Conservation (phyloP, 2,888 invertebrate species). For the Micropterix aruncella region DNA sequence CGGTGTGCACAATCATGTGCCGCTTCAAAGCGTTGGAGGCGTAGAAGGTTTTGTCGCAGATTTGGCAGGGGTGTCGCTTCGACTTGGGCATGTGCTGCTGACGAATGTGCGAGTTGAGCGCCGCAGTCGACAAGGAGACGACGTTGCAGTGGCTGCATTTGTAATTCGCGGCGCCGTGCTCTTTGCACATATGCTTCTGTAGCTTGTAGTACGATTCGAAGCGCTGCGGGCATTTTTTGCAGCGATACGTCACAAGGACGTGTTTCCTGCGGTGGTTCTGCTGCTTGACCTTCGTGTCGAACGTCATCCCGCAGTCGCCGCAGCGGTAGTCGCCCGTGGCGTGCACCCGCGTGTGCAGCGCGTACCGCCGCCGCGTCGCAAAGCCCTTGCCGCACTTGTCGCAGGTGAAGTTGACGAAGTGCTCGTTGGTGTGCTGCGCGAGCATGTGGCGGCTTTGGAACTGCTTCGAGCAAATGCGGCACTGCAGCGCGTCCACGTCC, state of each 20-base stretch:
- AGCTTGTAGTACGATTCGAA: conserved; percentile 25
- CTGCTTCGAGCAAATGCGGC: conserved; percentile 27
- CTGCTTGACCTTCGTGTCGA: conserved; percentile 28
- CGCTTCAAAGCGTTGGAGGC: conserved; percentile 21
- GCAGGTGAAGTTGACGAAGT: conserved; percentile 29
- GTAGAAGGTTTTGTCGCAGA: conserved; percentile 23
- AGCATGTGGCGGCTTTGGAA: conserved; percentile 28
- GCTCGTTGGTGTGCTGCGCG: conserved; percentile 29
- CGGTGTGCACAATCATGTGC: conserved; percentile 22
- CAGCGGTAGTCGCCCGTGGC: conserved; percentile 34
- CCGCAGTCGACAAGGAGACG: not conserved
- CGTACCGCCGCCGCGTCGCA: conserved; percentile 29
- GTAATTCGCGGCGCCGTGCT: conserved; percentile 22
- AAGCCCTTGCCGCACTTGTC: conserved; percentile 33
- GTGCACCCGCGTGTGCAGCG: conserved; percentile 26
- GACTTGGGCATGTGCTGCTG: no score
- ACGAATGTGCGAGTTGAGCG: not conserved
- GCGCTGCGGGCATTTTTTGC: conserved; percentile 27
- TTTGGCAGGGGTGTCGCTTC: conserved; percentile 18
- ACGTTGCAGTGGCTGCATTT: not conserved
- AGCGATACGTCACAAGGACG: conserved; percentile 27
- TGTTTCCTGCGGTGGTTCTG: conserved; percentile 26
- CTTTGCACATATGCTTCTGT: conserved; percentile 27
- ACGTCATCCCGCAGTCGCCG: conserved; percentile 29
- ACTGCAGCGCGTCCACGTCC: not conserved